Conservation (phyloP, 2,113 vertebrate genomes). For the Rhombomys opimus region DNA sequence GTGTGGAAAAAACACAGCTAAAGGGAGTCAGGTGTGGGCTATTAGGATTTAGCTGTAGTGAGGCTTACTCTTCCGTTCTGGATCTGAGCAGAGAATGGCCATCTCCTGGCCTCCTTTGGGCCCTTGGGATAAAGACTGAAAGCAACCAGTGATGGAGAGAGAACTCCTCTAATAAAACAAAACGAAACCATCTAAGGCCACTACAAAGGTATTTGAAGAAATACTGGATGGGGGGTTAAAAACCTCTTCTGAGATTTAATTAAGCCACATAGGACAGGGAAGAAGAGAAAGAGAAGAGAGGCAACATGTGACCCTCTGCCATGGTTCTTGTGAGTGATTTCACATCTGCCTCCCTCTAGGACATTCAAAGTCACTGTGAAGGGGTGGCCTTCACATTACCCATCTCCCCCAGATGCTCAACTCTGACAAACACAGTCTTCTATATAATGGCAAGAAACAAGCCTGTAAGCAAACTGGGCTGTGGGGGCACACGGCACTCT, state of each 20-base stretch:
- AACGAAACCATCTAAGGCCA: neutral
- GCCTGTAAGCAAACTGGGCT: neutral
- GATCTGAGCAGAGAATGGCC: neutral
- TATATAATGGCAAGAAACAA: neutral
- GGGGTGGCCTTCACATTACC: neutral
- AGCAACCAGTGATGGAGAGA: neutral
- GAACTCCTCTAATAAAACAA: neutral
- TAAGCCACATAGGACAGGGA: neutral
- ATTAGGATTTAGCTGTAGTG: neutral
- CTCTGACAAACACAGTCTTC: neutral
- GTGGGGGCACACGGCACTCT: rapidly evolving
- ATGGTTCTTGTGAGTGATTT: neutral
- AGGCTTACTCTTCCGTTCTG: neutral
- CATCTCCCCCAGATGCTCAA: neutral
- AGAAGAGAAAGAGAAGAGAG: neutral
- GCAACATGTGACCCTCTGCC: neutral
- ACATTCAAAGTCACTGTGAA: conserved; percentile 2
- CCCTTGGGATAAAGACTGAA: conserved; percentile 31
- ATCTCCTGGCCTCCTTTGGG: neutral
- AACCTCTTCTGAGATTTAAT: conserved; percentile 52
- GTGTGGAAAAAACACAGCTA: conserved; percentile 16
- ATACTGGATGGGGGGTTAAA: neutral
- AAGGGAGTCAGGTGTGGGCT: neutral
- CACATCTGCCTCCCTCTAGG: neutral
- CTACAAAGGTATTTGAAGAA: conserved; percentile 32